Evolutionary conservation across 2,797 vertebrate species (phyloP).

Genomic region (Scolopax bukidnonensis): DNA sequence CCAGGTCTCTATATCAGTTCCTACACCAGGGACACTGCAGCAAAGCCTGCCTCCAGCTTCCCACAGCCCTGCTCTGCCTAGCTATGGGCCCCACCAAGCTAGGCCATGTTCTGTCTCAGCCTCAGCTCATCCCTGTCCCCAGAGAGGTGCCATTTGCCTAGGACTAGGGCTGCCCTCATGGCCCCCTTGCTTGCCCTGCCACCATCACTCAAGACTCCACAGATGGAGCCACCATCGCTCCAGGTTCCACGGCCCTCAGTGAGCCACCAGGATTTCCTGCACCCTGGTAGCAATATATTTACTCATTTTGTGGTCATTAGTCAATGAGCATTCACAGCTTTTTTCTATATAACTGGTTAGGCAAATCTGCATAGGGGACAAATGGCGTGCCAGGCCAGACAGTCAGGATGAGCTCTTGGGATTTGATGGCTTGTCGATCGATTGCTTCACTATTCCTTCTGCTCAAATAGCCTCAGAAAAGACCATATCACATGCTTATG

Average conservation of each 20-base stretch:
- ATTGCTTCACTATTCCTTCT: neutral
- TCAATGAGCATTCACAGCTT: neutral
- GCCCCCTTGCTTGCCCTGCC: neutral
- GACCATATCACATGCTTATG: neutral
- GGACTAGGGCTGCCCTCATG: neutral
- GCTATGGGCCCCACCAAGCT: neutral
- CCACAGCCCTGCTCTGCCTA: neutral
- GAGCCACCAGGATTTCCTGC: fast-evolving
- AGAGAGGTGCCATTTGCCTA: neutral
- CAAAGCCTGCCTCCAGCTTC: fast-evolving
- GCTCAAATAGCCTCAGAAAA: neutral
- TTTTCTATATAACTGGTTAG: neutral
- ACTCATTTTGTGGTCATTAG: neutral
- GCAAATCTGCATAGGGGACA: neutral
- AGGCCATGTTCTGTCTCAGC: neutral
- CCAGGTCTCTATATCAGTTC: neutral
- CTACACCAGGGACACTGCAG: neutral
- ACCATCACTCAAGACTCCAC: fast-evolving
- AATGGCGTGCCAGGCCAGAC: neutral
- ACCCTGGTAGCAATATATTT: neutral
- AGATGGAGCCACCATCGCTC: too few species aligned
- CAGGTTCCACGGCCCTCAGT: fast-evolving
- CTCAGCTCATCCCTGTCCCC: neutral
- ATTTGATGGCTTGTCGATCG: fast-evolving
- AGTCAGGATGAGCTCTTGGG: neutral